Evolutionary conservation across 2,797 vertebrate genomes (phyloP).

Genomic region (Denticeps clupeoides): DNA sequence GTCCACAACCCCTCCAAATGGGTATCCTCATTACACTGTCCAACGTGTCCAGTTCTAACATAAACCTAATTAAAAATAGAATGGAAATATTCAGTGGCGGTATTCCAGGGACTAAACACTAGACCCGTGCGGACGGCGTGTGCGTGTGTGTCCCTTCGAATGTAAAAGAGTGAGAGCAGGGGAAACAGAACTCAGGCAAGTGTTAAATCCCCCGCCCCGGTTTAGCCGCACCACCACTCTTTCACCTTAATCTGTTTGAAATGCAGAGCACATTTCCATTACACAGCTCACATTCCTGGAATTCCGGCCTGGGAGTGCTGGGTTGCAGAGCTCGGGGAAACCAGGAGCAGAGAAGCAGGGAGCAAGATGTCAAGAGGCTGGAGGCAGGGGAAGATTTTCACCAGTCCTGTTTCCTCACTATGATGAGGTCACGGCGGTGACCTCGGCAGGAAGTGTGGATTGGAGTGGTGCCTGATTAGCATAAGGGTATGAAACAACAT

Average conservation of each 20-base stretch:
- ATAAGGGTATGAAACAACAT: no score
- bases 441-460: no score
- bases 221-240: constrained; percentile 18
- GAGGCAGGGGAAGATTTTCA: constrained; percentile 9
- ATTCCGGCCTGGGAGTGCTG: constrained; percentile 49
- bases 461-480: no score
- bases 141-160: no score
- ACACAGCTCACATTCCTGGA: constrained; percentile 52
- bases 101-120: no score
- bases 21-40: not conserved
- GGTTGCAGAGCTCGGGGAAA: constrained; percentile 40
- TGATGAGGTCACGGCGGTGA: no score
- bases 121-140: no score
- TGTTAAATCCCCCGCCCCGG: constrained; percentile 9
- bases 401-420: no score
- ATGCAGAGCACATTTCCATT: constrained; percentile 56
- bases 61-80: no score
- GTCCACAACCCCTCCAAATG: not conserved
- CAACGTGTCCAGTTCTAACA: not conserved
- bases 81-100: no score
- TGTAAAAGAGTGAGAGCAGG: not conserved
- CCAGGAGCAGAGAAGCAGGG: constrained; percentile 27
- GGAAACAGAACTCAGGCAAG: constrained; percentile 6
- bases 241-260: constrained; percentile 44
- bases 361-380: no score